These are phyloP conservation scores for Ceramica pisi DNA, from an alignment of 2,888 invertebrate genomes.

Conservation along the genomic window DNA sequence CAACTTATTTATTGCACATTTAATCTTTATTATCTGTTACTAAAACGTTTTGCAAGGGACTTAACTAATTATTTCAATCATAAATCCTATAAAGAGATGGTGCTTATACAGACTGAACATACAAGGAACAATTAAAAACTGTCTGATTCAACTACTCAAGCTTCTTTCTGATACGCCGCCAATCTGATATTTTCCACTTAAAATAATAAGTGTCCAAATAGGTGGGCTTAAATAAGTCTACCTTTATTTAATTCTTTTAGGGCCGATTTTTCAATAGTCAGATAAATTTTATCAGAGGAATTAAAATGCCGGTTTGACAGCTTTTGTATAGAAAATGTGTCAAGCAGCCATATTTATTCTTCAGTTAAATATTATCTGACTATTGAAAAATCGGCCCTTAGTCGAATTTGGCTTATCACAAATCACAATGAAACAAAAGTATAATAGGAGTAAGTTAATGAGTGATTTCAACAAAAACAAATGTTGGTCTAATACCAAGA, in stretches of 20 bases:
- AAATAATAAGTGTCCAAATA: constrained; percentile 6
- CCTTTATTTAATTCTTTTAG: too few relatives aligned
- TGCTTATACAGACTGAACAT: constrained; percentile 9
- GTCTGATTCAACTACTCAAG: constrained; percentile 8
- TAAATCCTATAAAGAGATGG: constrained; percentile 3
- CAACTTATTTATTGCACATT: constrained; percentile 64
- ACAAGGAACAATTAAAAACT: constrained; percentile 16
- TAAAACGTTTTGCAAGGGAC: constrained; percentile 22
- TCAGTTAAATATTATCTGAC: too few relatives aligned
- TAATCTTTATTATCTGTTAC: constrained; percentile 56
- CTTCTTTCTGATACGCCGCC: constrained; percentile 14
- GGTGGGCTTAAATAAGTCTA: constrained; percentile 27
- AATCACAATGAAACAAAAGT: constrained; percentile 26
- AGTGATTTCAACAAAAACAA: constrained; percentile 60
- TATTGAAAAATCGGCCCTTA: too few relatives aligned
- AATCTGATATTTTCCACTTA: constrained; percentile 24
- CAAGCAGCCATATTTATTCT: too few relatives aligned
- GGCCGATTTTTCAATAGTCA: too few relatives aligned
- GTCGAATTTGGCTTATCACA: constrained; percentile 23
- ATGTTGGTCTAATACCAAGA: constrained; percentile 74
- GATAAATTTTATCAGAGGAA: too few relatives aligned
- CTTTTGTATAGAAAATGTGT: too few relatives aligned
- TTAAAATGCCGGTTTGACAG: too few relatives aligned
- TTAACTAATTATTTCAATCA: constrained; percentile 25
- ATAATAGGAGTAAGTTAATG: constrained; percentile 50